Percentiles rank a stretch among this genome's conserved stretches.
These are phyloP conservation scores for Heliornis fulica DNA, from an alignment of 2,113 vertebrate genomes.

Conservation along the genomic window DNA sequence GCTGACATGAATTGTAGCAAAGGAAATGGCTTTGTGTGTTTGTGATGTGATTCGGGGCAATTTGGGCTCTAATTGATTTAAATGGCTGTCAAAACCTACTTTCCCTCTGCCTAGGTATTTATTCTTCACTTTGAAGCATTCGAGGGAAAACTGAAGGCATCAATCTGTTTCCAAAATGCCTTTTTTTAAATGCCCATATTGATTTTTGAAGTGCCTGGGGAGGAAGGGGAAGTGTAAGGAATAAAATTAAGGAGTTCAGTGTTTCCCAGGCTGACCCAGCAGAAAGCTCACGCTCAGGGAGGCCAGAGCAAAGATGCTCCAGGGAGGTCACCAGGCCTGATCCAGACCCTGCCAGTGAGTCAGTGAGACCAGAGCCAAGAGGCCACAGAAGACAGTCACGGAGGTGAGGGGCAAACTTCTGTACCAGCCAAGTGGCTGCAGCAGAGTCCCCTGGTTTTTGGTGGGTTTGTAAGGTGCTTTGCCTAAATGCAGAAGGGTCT, in stretches of 20 bases:
- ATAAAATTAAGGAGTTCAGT: neutral
- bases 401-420: neutral
- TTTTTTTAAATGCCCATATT: neutral
- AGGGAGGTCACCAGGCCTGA: too few relatives aligned
- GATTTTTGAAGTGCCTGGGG: neutral
- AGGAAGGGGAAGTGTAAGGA: neutral
- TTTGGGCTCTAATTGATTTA: neutral
- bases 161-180: neutral
- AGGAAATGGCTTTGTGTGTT: neutral
- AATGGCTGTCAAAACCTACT: rapidly evolving
- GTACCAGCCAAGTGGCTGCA: rapidly evolving
- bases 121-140: neutral
- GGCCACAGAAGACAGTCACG: rapidly evolving
- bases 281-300: rapidly evolving
- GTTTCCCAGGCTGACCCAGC: neutral
- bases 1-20: rapidly evolving
- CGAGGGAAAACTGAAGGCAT: neutral
- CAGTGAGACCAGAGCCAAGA: neutral
- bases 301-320: neutral
- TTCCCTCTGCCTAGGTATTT: neutral
- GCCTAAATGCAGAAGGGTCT: neutral
- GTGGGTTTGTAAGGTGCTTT: neutral
- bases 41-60: neutral
- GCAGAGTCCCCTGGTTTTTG: rapidly evolving
- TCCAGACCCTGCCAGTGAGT: rapidly evolving